These are phyloP conservation scores for Gila orcuttii DNA, from an alignment of 2,113 vertebrate species.

Conservation along the genomic window DNA sequence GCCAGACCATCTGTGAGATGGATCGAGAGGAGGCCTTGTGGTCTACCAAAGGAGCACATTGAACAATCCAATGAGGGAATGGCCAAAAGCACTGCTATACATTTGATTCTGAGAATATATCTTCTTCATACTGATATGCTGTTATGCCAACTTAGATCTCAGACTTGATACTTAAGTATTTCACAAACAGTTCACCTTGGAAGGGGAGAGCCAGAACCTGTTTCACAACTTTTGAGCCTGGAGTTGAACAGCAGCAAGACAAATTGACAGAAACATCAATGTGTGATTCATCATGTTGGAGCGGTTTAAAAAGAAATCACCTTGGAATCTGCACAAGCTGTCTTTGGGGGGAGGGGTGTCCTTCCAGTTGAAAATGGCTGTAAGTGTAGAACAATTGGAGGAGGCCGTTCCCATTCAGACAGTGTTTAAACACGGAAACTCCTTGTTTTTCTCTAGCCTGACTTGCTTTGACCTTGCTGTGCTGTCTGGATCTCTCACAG, in stretches of 20 bases:
- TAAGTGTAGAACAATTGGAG: constrained; percentile 59
- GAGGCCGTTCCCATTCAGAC: constrained; percentile 53
- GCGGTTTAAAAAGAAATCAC: constrained; percentile 52
- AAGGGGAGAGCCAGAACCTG: constrained; percentile 27
- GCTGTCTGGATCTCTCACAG: constrained; percentile 46
- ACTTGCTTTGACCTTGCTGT: constrained; percentile 50
- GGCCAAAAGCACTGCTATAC: not conserved
- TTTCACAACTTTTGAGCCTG: not conserved
- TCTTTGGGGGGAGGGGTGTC: not conserved
- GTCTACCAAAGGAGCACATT: not conserved
- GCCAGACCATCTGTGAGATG: not conserved
- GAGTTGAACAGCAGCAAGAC: constrained; percentile 24
- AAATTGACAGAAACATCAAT: constrained; percentile 55
- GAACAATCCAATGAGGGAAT: not conserved
- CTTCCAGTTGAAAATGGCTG: constrained; percentile 42
- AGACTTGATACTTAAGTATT: not conserved
- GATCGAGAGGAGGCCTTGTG: not conserved
- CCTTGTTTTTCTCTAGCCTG: constrained; percentile 50
- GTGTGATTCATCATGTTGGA: constrained; percentile 58
- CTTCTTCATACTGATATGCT: not conserved
- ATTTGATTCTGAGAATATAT: not conserved
- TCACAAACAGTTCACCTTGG: not conserved
- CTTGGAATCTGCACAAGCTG: constrained; percentile 39
- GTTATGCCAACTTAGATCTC: constrained; percentile 8
- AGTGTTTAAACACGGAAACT: constrained; percentile 60